Evolutionary conservation across 2,888 invertebrate species (phyloP).

Genomic region (Oxystoma pomonae): DNA sequence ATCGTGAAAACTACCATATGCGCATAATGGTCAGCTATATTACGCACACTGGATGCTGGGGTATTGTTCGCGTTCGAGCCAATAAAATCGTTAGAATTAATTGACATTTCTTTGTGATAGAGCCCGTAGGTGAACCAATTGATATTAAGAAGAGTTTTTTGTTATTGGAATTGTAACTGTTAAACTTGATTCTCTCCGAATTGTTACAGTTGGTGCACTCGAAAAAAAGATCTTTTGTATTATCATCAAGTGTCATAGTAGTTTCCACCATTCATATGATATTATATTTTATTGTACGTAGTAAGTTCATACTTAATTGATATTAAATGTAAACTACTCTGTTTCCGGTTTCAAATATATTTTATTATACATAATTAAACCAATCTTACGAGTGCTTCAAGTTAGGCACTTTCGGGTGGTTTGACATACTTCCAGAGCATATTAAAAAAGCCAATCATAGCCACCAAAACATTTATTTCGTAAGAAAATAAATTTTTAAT

Average conservation of each 20-base stretch:
- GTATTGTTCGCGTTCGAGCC: not conserved
- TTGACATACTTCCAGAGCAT: too few species aligned
- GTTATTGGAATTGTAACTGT: not conserved
- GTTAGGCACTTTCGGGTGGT: too few species aligned
- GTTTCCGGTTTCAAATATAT: too few species aligned
- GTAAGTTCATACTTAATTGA: too few species aligned
- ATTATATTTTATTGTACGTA: too few species aligned
- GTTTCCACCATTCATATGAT: not conserved
- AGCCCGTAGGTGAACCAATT: not conserved
- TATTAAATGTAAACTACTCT: too few species aligned
- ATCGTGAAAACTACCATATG: conserved; percentile 23
- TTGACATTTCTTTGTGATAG: not conserved
- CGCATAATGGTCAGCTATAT: conserved; percentile 24
- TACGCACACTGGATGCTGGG: conserved; percentile 3
- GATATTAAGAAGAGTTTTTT: not conserved
- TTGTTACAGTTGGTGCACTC: not conserved
- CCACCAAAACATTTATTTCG: too few species aligned
- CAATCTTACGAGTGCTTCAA: too few species aligned
- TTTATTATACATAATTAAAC: too few species aligned
- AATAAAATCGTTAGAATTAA: not conserved
- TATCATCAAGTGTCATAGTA: not conserved
- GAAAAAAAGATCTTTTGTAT: not conserved
- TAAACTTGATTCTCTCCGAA: not conserved
- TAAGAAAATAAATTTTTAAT: too few species aligned
- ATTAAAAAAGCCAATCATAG: too few species aligned